A percentile compares a stretch with the other conserved stretches of the same genome.
These are phyloP conservation scores for Capreolus pygargus DNA, from an alignment of 2,113 vertebrate species.

Conservation along the genomic window DNA sequence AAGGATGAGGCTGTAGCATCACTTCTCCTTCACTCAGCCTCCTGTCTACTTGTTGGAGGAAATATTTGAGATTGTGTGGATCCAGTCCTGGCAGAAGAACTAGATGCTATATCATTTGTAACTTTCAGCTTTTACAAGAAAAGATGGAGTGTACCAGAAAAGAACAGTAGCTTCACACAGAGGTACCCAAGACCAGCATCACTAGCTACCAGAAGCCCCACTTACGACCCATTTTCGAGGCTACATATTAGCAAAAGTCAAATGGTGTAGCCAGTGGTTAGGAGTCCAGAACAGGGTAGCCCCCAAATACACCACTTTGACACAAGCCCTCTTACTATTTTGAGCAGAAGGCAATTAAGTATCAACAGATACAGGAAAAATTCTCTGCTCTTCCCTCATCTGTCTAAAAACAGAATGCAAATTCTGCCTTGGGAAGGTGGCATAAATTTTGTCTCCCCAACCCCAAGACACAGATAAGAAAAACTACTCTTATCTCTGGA, in stretches of 20 bases:
- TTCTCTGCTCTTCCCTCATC: background rate
- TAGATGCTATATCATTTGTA: background rate
- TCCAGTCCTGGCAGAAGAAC: background rate
- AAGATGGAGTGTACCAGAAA: background rate
- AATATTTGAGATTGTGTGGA: background rate
- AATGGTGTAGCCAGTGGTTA: background rate
- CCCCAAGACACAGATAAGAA: background rate
- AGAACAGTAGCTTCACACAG: background rate
- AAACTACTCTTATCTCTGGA: background rate
- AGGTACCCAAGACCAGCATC: background rate
- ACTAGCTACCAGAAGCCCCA: too few relatives aligned
- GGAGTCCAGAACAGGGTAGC: background rate
- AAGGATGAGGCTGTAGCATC: background rate
- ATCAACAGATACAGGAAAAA: background rate
- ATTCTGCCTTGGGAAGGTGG: background rate
- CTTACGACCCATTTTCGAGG: background rate
- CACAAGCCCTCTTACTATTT: background rate
- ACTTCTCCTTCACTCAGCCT: background rate
- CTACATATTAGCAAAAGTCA: background rate
- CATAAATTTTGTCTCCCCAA: background rate
- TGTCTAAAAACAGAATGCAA: background rate
- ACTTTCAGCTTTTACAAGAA: background rate
- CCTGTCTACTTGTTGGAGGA: background rate
- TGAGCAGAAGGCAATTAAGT: background rate
- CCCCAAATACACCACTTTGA: background rate